A percentile compares a stretch with the other conserved stretches of the same genome.
Evolutionary conservation across 35 echinoderm and acorn worm genomes (phyloP).

Genomic region (Chiridota heheva): DNA sequence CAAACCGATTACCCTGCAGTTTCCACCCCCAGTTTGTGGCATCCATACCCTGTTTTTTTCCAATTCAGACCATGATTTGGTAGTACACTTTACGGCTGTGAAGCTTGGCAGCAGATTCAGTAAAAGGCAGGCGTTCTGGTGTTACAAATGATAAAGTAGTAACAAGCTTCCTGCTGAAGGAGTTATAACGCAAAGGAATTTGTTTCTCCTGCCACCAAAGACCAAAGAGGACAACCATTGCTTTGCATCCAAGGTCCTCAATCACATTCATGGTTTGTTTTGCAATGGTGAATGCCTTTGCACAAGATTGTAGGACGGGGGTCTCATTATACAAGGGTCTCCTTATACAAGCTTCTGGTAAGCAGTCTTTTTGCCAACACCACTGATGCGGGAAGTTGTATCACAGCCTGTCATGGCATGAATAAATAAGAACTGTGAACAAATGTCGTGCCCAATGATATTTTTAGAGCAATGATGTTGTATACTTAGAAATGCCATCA

Average conservation of each 20-base stretch:
- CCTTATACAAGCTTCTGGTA: no score
- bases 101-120: constrained; percentile 2
- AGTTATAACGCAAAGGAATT: constrained; percentile 13
- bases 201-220: not conserved
- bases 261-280: constrained; percentile 9
- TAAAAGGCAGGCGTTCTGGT: constrained; percentile 30
- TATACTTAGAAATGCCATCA: not conserved
- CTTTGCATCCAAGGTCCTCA: not conserved
- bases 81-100: constrained; percentile 31
- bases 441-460: constrained; percentile 1
- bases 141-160: constrained; percentile 22
- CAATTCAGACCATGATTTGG: constrained; percentile 42
- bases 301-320: no score
- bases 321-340: no score
- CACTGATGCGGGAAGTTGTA: no score
- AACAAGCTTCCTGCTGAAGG: not conserved
- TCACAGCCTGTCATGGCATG: no score
- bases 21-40: constrained; percentile 30
- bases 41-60: constrained; percentile 15
- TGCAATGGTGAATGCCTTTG: not conserved
- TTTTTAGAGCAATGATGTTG: not conserved
- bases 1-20: constrained; percentile 19
- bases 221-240: constrained; percentile 25
- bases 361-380: no score
- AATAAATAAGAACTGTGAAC: no score